Evolutionary conservation across 2,888 invertebrate species (phyloP), one percentile per base, ranked within the genome.

Genomic region (Allacma fusca): DNA sequence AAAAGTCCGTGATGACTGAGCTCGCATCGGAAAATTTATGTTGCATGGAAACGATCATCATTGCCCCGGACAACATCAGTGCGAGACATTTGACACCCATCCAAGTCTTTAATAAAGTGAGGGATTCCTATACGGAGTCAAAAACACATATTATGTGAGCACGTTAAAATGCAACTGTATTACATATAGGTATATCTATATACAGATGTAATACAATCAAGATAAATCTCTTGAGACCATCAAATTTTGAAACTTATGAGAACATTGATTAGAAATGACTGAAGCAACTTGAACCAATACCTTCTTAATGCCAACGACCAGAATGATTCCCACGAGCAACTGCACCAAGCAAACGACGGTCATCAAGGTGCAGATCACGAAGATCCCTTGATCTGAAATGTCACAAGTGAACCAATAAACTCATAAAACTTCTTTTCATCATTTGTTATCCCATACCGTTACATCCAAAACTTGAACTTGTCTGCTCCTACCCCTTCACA

Each of bases 331-430:
- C 5, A 59, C 59, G n/a, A 59, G 5, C 5, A 59, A n/a, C 59
- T 59, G 59, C 59, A 59, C 23, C 59, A 59, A 21, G 59, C n/a
- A 59, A 7, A 59, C n/a, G 59, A 59, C 59, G 5, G 59, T 59
- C 59, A 59, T 59, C n/a, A 59, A n/a, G 19, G 23, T 23, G 9
- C 9, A 59, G n/a, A 59, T 19, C 12, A 59, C 23, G 59, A 59
- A 23, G n/a, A 59, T 7, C 12, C n/a, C 59, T 5, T 59, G n/a
- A 7, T 21, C 59, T 59, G 59, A 5, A 23, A 23, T 5, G 5
- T 59, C 5, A 59, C 7, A 59, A 5, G 13, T 40, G 13, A 40
- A n/a, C n/a, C n/a, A 40, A 40, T 40, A 40, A 40, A 40, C 13
- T 9, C n/a, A n/a, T n/a, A n/a, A n/a, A n/a, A n/a, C n/a, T n/a